These are phyloP conservation scores for Carlito syrichta DNA, from an alignment of 2,113 vertebrate species.

Conservation along the genomic window DNA sequence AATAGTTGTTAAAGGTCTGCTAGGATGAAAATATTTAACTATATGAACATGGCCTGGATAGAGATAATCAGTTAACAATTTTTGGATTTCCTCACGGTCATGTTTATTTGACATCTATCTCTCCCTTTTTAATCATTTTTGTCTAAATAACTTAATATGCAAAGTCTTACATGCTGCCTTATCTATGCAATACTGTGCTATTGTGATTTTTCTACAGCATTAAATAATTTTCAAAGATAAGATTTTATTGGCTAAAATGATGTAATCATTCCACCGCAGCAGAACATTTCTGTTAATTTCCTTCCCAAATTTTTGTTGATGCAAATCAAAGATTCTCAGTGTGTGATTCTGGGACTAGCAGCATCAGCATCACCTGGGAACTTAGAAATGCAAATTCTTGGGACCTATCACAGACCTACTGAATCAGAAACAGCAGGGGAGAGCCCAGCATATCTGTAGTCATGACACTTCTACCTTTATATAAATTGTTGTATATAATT, in stretches of 20 bases:
- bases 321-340: neutral
- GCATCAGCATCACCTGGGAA: neutral
- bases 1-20: no score
- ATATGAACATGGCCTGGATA: neutral
- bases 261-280: neutral
- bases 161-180: neutral
- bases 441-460: neutral
- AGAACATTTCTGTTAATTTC: neutral
- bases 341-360: neutral
- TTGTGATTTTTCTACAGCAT: neutral
- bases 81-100: neutral
- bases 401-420: neutral
- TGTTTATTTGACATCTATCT: neutral
- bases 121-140: neutral
- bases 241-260: neutral
- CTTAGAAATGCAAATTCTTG: neutral
- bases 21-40: neutral
- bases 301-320: neutral
- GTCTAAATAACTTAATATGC: neutral
- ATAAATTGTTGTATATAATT: neutral
- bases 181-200: neutral
- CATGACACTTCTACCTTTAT: neutral
- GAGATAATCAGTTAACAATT: neutral
- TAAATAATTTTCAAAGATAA: neutral
- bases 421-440: neutral